Evolutionary conservation across 2,113 vertebrate genomes (phyloP), one percentile per base, ranked within the genome.

Genomic region (Arothron firmamentum): DNA sequence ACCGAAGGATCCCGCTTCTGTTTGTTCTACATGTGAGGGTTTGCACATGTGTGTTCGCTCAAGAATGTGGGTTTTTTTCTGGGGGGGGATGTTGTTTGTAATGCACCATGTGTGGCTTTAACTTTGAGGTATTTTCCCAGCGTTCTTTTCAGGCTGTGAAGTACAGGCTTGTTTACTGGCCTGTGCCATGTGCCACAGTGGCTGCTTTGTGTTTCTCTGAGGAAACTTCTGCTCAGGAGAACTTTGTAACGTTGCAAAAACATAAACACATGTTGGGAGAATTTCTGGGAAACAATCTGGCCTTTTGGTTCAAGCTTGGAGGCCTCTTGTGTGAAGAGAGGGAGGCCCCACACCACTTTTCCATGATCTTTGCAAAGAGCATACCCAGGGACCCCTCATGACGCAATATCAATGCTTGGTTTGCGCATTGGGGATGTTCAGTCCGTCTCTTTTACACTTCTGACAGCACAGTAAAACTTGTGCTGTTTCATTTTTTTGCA

Each of bases 41-140:
- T 66, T 67, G 72, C 76, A 78, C 85, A 83, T 86, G 77, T 82
- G 79, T 80, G 78, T 80, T 86, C 63, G 70, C 74, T 83, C 78
- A 86, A 85, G 85, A 88, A 89, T 87, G 83, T 54, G 77, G 53
- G 46, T 48, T 82, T 87, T 63, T 66, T 70, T 84, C 86, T 77
- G 25, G 25, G 34, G 34, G 31, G 34, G 8, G 11, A 12, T 38
- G 34, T 12, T 38, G 11, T 38, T 38, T 38, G 34, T 11, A 38
- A 38, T 38, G 34, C 34, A 12, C 78, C 80, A 80, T 89, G 74
- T 83, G 79, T 34, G 67, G 82, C 74, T 72, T 80, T 19, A 62
- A 74, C 72, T 79, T 77, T 59, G 69, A 79, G 68, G 68, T 65
- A 75, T 83, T 82, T 83, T 85, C 81, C 68, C 80, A 78, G 55